Evolutionary conservation across 2,888 invertebrate species (phyloP).

Genomic region (Bombylius discolor): DNA sequence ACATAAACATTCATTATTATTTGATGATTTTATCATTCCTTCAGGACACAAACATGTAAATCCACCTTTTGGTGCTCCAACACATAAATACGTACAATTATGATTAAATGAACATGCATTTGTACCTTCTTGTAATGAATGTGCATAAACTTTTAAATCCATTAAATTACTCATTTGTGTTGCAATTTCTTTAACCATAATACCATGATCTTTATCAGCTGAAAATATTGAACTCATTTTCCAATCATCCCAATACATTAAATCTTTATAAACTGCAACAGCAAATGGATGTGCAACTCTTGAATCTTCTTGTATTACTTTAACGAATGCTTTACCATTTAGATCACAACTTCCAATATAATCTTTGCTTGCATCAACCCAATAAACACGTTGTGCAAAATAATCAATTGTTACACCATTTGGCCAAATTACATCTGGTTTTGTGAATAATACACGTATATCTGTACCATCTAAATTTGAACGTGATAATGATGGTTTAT

Average conservation of each 20-base stretch:
- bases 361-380: slow-evolving; percentile 75
- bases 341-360: slow-evolving; percentile 66
- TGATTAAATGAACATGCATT: slow-evolving; percentile 52
- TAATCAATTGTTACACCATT: slow-evolving; percentile 79
- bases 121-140: slow-evolving; percentile 58
- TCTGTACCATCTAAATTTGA: slow-evolving; percentile 68
- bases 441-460: slow-evolving; percentile 49
- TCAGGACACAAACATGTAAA: slow-evolving; percentile 71
- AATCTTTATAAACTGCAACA: slow-evolving; percentile 70
- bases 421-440: slow-evolving; percentile 65
- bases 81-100: slow-evolving; percentile 62
- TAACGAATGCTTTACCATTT: slow-evolving; percentile 53
- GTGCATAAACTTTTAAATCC: slow-evolving; percentile 72
- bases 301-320: slow-evolving; percentile 49
- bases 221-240: slow-evolving; percentile 63
- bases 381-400: slow-evolving; percentile 64
- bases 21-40: slow-evolving; percentile 43
- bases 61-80: slow-evolving; percentile 55
- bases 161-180: slow-evolving; percentile 57
- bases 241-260: slow-evolving; percentile 87
- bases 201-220: slow-evolving; percentile 64
- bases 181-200: slow-evolving; percentile 45
- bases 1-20: slow-evolving; percentile 56
- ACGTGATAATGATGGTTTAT: slow-evolving; percentile 63
- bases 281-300: slow-evolving; percentile 74